phyloP scores from a whole-genome alignment of 2,797 vertebrate species.

The Borostomias antarcticus region DNA sequence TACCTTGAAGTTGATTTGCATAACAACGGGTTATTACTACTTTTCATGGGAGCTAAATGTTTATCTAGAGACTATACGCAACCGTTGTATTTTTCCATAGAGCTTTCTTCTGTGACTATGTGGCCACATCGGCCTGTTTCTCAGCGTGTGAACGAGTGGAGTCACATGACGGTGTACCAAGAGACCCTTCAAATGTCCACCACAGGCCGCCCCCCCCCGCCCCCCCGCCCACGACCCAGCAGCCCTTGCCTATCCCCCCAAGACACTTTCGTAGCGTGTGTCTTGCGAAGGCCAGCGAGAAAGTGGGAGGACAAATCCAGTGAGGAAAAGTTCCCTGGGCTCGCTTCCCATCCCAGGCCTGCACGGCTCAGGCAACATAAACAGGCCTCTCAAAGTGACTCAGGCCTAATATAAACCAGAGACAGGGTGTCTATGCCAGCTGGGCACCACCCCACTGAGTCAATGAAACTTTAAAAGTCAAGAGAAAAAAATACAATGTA shows the following conservation, averaged over 20 bases:
- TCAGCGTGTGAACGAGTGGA: constrained; percentile 48
- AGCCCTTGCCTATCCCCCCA: not conserved
- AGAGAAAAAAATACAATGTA: constrained; percentile 46
- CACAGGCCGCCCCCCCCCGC: constrained; percentile 25
- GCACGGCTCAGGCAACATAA: constrained; percentile 65
- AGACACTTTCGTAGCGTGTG: constrained; percentile 29
- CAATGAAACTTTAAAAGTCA: constrained; percentile 67
- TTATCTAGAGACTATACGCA: constrained; percentile 7
- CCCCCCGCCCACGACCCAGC: constrained; percentile 4
- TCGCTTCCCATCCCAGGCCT: constrained; percentile 67
- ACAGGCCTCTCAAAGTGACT: constrained; percentile 76
- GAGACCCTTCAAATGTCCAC: constrained; percentile 41
- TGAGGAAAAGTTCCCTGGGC: constrained; percentile 57
- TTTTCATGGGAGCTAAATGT: not conserved
- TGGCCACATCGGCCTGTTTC: constrained; percentile 32
- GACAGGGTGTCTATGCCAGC: constrained; percentile 56
- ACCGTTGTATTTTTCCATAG: constrained; percentile 45
- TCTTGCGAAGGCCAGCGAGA: constrained; percentile 24
- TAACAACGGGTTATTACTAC: not conserved
- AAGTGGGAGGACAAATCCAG: too few species aligned
- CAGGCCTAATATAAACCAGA: constrained; percentile 83
- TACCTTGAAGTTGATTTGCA: constrained; percentile 41
- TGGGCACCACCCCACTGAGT: constrained; percentile 71
- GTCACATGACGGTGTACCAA: constrained; percentile 54
- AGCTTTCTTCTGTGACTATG: constrained; percentile 18